Evolutionary conservation across 2,888 invertebrate species (phyloP).

Genomic region (Tachina grossa): DNA sequence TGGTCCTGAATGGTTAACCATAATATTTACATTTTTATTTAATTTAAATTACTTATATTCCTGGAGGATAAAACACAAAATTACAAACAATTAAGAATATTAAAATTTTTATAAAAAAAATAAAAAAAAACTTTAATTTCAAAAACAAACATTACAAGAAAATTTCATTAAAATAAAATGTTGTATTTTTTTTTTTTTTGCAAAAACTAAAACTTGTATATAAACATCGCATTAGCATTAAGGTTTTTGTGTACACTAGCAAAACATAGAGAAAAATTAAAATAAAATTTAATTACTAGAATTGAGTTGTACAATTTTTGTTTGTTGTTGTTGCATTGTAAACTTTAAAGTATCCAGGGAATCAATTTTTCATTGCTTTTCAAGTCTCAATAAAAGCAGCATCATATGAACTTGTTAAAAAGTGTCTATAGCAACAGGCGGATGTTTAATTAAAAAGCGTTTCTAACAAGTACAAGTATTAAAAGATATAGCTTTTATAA

Average conservation of each 20-base stretch:
- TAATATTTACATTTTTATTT: slow-evolving; percentile 55
- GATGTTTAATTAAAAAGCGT: no score
- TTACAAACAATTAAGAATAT: slow-evolving; percentile 50
- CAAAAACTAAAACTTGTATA: background rate
- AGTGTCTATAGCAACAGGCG: no score
- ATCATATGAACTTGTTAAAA: no score
- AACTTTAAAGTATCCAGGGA: no score
- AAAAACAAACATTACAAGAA: slow-evolving; percentile 28
- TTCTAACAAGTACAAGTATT: no score
- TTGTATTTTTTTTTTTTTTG: background rate
- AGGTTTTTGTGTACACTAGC: background rate
- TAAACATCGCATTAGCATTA: slow-evolving; percentile 2
- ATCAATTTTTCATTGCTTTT: no score
- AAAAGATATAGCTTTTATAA: no score
- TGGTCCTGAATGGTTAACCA: slow-evolving; percentile 39
- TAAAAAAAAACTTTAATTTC: background rate
- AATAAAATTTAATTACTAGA: no score
- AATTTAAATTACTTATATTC: slow-evolving; percentile 61
- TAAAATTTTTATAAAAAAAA: background rate
- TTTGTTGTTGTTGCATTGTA: no score
- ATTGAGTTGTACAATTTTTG: no score
- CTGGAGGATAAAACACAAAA: slow-evolving; percentile 23
- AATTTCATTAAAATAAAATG: slow-evolving; percentile 30
- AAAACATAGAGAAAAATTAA: background rate
- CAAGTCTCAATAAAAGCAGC: no score